Conservation (phyloP, 2,888 invertebrate species). For the Agonopterix heracliana region DNA sequence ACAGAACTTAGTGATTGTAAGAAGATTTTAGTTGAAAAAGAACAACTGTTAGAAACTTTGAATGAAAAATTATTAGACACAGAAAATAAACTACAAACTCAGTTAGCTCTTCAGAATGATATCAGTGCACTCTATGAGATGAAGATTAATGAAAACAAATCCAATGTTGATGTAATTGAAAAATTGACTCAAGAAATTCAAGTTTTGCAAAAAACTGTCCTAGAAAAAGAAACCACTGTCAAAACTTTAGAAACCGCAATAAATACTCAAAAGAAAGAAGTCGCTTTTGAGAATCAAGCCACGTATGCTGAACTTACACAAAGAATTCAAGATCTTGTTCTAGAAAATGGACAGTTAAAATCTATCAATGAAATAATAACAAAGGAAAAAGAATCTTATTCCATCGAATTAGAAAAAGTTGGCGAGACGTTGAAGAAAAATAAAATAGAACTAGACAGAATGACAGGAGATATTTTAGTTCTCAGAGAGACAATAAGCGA, state of each 20-base stretch:
- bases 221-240: slow-evolving; percentile 33
- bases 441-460: slow-evolving; percentile 44
- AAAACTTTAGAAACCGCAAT: slow-evolving; percentile 22
- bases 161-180: slow-evolving; percentile 27
- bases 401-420: slow-evolving; percentile 49
- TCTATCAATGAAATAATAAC: slow-evolving; percentile 37
- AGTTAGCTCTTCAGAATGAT: slow-evolving; percentile 29
- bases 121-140: slow-evolving; percentile 33
- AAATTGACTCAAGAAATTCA: slow-evolving; percentile 38
- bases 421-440: slow-evolving; percentile 42
- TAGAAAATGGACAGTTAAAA: slow-evolving; percentile 39
- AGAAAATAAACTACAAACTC: slow-evolving; percentile 27
- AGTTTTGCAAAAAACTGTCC: slow-evolving; percentile 30
- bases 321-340: slow-evolving; percentile 27
- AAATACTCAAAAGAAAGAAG: slow-evolving; percentile 12
- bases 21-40: slow-evolving; percentile 29
- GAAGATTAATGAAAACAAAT: slow-evolving; percentile 37
- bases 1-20: slow-evolving; percentile 33
- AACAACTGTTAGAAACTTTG: slow-evolving; percentile 29
- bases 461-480: slow-evolving; percentile 49
- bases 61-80: slow-evolving; percentile 28
- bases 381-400: slow-evolving; percentile 44
- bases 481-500: slow-evolving; percentile 49
- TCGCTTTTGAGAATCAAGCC: slow-evolving; percentile 21
- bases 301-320: slow-evolving; percentile 26